Conservation (phyloP, 2,888 invertebrate genomes). For the Charanyca ferruginea region DNA sequence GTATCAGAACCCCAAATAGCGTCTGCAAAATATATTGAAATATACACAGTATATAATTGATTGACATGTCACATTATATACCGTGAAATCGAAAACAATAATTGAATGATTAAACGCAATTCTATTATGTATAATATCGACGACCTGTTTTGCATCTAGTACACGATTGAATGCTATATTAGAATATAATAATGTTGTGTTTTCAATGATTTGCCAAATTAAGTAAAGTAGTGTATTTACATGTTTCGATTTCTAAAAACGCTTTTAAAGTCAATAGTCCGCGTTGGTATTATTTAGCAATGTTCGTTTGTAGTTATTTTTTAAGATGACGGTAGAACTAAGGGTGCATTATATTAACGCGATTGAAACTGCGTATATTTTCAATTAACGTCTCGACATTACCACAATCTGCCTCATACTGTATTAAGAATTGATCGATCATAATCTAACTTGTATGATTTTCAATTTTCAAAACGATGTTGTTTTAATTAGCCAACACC, state of each 20-base stretch:
- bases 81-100: slow-evolving; percentile 64
- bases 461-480: slow-evolving; percentile 34
- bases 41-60: slow-evolving; percentile 65
- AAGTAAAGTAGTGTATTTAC: slow-evolving; percentile 42
- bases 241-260: slow-evolving; percentile 36
- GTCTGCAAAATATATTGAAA: slow-evolving; percentile 60
- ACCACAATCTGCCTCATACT: slow-evolving; percentile 29
- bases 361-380: slow-evolving; percentile 29
- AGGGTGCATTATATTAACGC: slow-evolving; percentile 9
- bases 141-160: slow-evolving; percentile 52
- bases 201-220: slow-evolving; percentile 53
- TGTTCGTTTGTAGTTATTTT: slow-evolving; percentile 2
- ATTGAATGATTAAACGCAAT: slow-evolving; percentile 61
- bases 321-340: neutral
- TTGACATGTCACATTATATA: slow-evolving; percentile 62
- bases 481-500: slow-evolving; percentile 24
- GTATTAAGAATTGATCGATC: slow-evolving; percentile 27
- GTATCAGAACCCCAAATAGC: slow-evolving; percentile 55
- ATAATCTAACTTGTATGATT: slow-evolving; percentile 24
- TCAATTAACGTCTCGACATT: slow-evolving; percentile 53
- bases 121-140: slow-evolving; percentile 51
- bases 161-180: slow-evolving; percentile 57
- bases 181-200: slow-evolving; percentile 51
- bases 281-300: slow-evolving; percentile 1
- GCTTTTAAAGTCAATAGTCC: slow-evolving; percentile 5